phyloP scores from a whole-genome alignment of 1,140 invertebrate genomes.

The Trypoxylus dichotomus region DNA sequence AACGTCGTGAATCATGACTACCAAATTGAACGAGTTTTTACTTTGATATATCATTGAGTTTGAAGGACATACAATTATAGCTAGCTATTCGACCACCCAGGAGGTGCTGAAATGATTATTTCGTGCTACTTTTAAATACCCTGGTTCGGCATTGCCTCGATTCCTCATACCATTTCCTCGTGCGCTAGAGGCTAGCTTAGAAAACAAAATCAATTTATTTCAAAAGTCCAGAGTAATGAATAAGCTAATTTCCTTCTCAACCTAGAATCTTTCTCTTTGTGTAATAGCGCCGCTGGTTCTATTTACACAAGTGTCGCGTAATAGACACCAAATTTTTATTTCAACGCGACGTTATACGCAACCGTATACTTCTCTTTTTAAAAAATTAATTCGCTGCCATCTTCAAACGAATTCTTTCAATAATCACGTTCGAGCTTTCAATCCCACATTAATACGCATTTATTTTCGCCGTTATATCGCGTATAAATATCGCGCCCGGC shows the following conservation, averaged over 20 bases:
- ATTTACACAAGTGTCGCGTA: not conserved
- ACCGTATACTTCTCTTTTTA: not conserved
- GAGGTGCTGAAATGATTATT: too few relatives aligned
- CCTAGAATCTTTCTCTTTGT: not conserved
- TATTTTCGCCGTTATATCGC: not conserved
- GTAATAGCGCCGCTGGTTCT: not conserved
- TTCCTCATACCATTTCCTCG: too few relatives aligned
- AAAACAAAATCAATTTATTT: too few relatives aligned
- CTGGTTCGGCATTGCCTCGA: too few relatives aligned
- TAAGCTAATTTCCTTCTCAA: not conserved
- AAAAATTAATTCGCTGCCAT: constrained; percentile 7
- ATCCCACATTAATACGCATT: not conserved
- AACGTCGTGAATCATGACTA: too few relatives aligned
- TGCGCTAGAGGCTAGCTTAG: too few relatives aligned
- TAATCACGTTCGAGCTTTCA: not conserved
- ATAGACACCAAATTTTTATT: not conserved
- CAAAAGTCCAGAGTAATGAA: too few relatives aligned
- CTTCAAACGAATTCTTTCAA: constrained; percentile 7
- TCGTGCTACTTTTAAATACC: too few relatives aligned
- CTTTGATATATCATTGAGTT: too few relatives aligned
- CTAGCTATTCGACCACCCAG: too few relatives aligned
- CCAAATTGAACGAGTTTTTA: too few relatives aligned
- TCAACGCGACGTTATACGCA: not conserved
- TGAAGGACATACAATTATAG: too few relatives aligned
- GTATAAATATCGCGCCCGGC: not conserved